Evolutionary conservation across 2,113 vertebrate genomes (phyloP), one percentile per base, ranked within the genome.

Genomic region (Dipodomys spectabilis): DNA sequence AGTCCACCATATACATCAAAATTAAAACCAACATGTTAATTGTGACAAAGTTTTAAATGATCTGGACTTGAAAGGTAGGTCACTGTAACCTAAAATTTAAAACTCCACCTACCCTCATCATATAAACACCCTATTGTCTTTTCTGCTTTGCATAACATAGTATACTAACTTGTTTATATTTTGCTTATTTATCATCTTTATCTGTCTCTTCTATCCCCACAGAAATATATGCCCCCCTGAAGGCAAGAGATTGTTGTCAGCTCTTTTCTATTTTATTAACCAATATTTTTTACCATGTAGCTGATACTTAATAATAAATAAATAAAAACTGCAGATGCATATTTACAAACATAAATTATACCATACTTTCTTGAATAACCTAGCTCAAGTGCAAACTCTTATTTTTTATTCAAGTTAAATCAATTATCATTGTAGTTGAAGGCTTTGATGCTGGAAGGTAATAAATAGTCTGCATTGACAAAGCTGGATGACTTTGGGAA

Each of bases 151-250:
- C 27, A 27, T 84, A 92, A 85, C 16, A 72, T 39, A 49, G 16
- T 68, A 44, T 82, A 53, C 1, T 30, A 68, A 53, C 13, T 84
- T 49, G 20, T 49, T 73, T 45, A 74, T 65, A 77, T n/a, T 69
- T 80, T 88, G 39, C n/a, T 79, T 90, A 75, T 64, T 81, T 81
- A 44, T n/a, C 5, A n/a, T 82, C 12, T 78, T 87, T 93, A 20
- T 39, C 28, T 60, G 25, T 39, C 28, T 60, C 5, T 7, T 5
- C 13, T n/a, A 35, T 2, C 22, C 19, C 6, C 25, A 78, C 18
- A 16, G 78, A 91, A 35, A 83, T 73, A 10, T 57, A 32, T 84
- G 28, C 10, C 60, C 60, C 28, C 11, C 7, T 49, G 49, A 88
- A 49, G 16, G 15, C 2, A 49, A 86, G 19, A 79, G 0, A 60